phyloP scores from a whole-genome alignment of 1,140 invertebrate species.

The Lasioglossum albipes region DNA sequence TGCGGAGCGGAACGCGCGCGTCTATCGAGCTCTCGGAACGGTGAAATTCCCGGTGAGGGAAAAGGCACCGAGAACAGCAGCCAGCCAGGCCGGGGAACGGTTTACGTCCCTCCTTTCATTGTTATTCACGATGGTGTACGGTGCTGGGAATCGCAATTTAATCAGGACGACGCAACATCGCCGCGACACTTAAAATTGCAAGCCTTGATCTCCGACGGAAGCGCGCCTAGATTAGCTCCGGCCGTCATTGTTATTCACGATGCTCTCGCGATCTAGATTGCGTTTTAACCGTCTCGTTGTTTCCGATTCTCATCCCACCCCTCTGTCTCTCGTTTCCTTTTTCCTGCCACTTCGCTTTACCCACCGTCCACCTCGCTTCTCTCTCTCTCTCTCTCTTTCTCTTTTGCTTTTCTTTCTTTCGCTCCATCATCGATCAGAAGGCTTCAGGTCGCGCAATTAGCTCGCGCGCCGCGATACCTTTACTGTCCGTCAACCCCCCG shows the following conservation, averaged over 20 bases:
- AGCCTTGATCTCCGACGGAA: constrained; percentile 58
- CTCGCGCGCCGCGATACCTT: no score
- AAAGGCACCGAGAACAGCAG: constrained; percentile 18
- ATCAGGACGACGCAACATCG: constrained; percentile 61
- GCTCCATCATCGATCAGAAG: neutral
- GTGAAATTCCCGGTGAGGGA: constrained; percentile 36
- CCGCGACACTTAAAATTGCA: constrained; percentile 69
- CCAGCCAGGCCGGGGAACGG: neutral
- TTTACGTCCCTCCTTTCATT: constrained; percentile 60
- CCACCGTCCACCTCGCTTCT: no score
- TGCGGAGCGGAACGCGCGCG: neutral
- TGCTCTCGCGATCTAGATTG: constrained; percentile 63
- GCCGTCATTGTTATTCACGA: constrained; percentile 71
- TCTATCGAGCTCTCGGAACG: constrained; percentile 20
- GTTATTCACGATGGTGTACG: constrained; percentile 65
- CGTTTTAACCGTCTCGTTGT: constrained; percentile 67
- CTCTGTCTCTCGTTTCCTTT: constrained; percentile 11
- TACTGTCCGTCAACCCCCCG: no score
- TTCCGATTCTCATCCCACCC: neutral
- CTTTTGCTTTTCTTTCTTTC: neutral
- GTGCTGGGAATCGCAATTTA: constrained; percentile 67
- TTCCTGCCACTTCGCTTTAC: neutral
- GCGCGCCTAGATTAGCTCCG: constrained; percentile 59
- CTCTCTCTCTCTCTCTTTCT: no score
- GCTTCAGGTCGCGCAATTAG: constrained; percentile 1